These are phyloP conservation scores for Emydoidea blandingii DNA, from an alignment of 2,797 vertebrate genomes.

Conservation along the genomic window DNA sequence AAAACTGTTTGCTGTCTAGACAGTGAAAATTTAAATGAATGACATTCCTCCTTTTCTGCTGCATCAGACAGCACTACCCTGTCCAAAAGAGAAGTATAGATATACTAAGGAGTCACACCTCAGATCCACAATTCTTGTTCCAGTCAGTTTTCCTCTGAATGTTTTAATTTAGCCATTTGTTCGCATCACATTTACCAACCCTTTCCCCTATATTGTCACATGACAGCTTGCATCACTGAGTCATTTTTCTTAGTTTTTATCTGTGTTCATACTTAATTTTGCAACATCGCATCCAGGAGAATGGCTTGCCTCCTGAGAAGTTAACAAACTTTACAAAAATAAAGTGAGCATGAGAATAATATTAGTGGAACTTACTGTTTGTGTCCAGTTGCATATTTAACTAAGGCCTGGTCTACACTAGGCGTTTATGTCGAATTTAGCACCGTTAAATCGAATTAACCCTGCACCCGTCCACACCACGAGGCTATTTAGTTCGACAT, in stretches of 20 bases:
- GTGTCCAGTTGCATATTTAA: neutral
- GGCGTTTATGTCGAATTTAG: too few species aligned
- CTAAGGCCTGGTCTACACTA: too few species aligned
- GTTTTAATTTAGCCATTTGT: neutral
- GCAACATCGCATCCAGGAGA: neutral
- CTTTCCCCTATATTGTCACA: neutral
- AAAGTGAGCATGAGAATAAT: neutral
- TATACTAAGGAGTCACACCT: neutral
- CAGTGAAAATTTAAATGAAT: neutral
- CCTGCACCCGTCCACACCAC: too few species aligned
- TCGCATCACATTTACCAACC: neutral
- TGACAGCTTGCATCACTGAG: neutral
- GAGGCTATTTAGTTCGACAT: too few species aligned
- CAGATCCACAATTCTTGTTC: neutral
- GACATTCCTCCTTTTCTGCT: neutral
- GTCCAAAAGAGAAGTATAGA: neutral
- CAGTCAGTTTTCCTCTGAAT: neutral
- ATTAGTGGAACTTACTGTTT: neutral
- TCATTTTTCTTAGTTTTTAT: conserved; percentile 17
- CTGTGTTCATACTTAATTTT: conserved; percentile 6
- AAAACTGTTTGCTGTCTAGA: neutral
- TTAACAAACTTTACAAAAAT: conserved; percentile 19
- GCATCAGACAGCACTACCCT: neutral
- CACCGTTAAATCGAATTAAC: too few species aligned
- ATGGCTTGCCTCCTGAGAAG: neutral